Base-by-base conservation (phyloP, 2,113 vertebrate genomes). In the Macrotus californicus region DNA sequence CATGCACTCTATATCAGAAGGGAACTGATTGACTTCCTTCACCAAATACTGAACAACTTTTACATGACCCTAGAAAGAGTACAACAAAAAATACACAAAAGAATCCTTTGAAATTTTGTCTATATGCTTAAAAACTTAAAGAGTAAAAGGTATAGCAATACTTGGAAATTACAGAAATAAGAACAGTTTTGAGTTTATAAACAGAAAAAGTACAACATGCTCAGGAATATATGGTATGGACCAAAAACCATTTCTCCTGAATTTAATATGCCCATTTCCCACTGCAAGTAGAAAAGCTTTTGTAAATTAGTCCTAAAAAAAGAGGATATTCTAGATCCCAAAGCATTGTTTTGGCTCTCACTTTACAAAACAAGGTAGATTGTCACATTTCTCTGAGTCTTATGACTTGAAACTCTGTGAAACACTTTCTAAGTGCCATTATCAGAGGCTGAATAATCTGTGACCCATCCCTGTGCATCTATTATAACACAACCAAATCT, bases 1-100 rank as follows among this genome's bases (percentile, higher is more conserved):
- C 99, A 99, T 99, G 98, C 99, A 99, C 97, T 99, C 99, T 54
- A 99, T 99, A 97, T 99, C 99, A 67, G 99, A 99, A 82, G 99
- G 99, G 96, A 99, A 99, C 95, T 99, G 99, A 97, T 99, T 99
- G 70, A 99, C 99, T 97, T 99, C 99, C 97, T 99, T 99, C 93
- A 99, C 99, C 98, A 99, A 98, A 98, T 99, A 99, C 94, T 99
- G 99, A 97, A 99, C 99, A 88, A 99, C 99, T 98, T 99, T 99
- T 94, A 99, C 99, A 36, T 99, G 99, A 89, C 99, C 99, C 99
- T 99, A 75, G 52, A 97, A 85, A 80, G 54, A 96, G 24, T n/a
- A 93, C 1, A 94, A 94, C 34, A 83, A 94, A 83, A 94, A 83
- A 41, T 16, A 87, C 21, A 91, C 1, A 80, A 77, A 85, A 86